Base-by-base conservation (phyloP, 2,888 invertebrate species). In the Ditylenchus weischeri region DNA sequence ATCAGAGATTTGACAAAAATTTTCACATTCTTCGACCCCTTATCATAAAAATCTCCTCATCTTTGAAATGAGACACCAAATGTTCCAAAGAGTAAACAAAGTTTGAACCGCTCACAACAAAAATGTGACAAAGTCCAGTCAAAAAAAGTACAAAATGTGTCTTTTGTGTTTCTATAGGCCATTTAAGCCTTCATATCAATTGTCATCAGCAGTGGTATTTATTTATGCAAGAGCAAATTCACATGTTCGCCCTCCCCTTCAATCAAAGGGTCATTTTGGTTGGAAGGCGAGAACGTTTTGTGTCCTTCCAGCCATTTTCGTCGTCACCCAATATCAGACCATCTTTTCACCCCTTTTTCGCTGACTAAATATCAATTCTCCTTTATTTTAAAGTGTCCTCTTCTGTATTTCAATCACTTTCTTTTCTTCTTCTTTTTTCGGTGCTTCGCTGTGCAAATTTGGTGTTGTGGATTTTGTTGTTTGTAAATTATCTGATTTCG, bases 301-400 rank as follows among this genome's bases (percentile, higher is more conserved):
- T 50, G 50, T 54, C 23, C 23, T 29, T 29, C n/a, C 57, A 35
- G 23, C 57, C 57, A 54, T 54, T 29, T 54, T 54, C 29, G 13
- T 54, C 29, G 23, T 54, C 29, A 29, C 23, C 47, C 10, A 48
- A 54, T 18, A 29, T 54, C 57, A 29, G 23, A 29, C 93, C 87
- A 86, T 94, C 94, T 54, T 54, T 54, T 18, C 57, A 54, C 13
- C 57, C 8, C 29, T 6, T 29, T 54, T 54, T 54, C 43, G 43
- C 43, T 15, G 43, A 43, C 43, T 43, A 43, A 54, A 54, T 54
- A 29, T 54, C 23, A 29, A 23, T 54, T 54, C 29, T 54, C 8
- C 57, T 15, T 18, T 54, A 29, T 54, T 10, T 54, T 29, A 54
- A 54, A 29, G 23, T 21, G n/a, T 54, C 23, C 18, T 54, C 29